Base-by-base conservation (phyloP, 2,888 invertebrate species). In the Phragmatobia fuliginosa region DNA sequence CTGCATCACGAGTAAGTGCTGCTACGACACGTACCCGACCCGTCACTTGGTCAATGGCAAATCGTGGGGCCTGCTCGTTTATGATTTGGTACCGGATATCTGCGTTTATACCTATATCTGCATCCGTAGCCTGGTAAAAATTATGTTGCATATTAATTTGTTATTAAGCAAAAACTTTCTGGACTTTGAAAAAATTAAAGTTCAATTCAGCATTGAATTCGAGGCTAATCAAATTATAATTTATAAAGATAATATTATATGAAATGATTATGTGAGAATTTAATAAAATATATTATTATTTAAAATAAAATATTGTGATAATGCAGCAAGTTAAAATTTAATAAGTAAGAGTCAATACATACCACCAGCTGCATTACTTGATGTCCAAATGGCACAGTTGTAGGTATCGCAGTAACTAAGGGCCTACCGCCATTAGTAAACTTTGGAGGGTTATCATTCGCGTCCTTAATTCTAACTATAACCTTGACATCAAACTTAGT, bases 41-140 rank as follows among this genome's bases (percentile, higher is more conserved):
- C 1, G 96, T 96, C 1, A 96, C 92, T 0, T 97, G 96, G 89
- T 98, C 98, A 77, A 98, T 97, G 67, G 97, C 96, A 84, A 98
- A 98, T 21, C 97, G 95, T 6, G 96, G 96, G 0, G 97, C 96
- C 56, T 97, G 97, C 68, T 97, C 97, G 78, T 97, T 97, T 67
- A 98, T 95, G 73, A 98, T 96, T 82, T 97, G 97, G 86, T 98
- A 98, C 2, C 97, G 96, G 60, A 98, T 96, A 76, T 97, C 97
- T 0, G 97, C 96, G 86, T 98, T 98, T 25, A 96, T 83, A 0
- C 98, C 98, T 2, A 95, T 90, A 81, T 98, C 98, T 2, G 96
- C 95, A 89, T 98, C 98, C 60, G 94, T 95, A 0, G 98, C 98
- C 96, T 97, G 84, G 31, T 69, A 73, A 68, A 60, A 33, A 21